Evolutionary conservation across 2,888 invertebrate genomes (phyloP).

Genomic region (Hoplodrina blanda): DNA sequence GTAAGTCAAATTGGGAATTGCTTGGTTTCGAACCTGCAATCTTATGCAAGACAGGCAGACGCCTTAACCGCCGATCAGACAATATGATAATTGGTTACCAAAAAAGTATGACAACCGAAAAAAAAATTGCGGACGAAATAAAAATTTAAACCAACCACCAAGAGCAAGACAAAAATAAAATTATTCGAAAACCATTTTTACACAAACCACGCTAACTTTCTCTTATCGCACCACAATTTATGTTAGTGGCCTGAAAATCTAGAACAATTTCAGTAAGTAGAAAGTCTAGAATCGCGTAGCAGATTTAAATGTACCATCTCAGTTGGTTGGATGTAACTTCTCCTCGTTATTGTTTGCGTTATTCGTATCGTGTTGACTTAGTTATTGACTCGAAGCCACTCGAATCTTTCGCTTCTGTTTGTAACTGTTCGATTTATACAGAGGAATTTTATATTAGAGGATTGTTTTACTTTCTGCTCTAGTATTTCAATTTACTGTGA

Average conservation of each 20-base stretch:
- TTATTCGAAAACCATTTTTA: conserved; percentile 26
- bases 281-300: conserved; percentile 31
- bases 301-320: conserved; percentile 44
- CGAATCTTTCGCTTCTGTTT: conserved; percentile 47
- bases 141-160: conserved; percentile 3
- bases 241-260: conserved; percentile 59
- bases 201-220: conserved; percentile 14
- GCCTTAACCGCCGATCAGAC: too few relatives aligned
- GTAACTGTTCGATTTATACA: conserved; percentile 27
- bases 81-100: background rate
- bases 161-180: conserved; percentile 19
- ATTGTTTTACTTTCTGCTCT: conserved; percentile 24
- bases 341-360: conserved; percentile 63
- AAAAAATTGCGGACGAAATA: background rate
- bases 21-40: too few relatives aligned
- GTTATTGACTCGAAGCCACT: conserved; percentile 58
- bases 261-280: conserved; percentile 24
- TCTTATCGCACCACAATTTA: conserved; percentile 40
- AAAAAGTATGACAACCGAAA: conserved; percentile 1
- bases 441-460: conserved; percentile 40
- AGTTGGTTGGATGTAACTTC: conserved; percentile 54
- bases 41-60: too few relatives aligned
- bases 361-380: conserved; percentile 55
- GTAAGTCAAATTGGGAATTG: too few relatives aligned
- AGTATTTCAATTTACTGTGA: conserved; percentile 11